Evolutionary conservation across 2,888 invertebrate species (phyloP), one percentile per base, ranked within the genome.

Genomic region (Teleiodes luculella): DNA sequence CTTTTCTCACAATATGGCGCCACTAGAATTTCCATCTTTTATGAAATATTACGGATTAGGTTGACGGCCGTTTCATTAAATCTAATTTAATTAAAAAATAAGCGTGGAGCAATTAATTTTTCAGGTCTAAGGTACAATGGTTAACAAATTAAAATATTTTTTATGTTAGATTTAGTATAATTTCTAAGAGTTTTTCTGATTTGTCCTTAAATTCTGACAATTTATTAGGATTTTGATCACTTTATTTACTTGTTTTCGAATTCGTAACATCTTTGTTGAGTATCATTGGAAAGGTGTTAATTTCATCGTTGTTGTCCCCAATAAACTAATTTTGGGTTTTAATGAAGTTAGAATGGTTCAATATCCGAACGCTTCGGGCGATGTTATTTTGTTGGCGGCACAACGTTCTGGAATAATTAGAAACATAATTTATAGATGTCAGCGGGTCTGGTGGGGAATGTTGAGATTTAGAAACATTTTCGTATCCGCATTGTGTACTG

Each of bases 1-100:
- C 81, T 78, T 83, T 83, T 81, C 79, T 78, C 77, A 78, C 87
- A 88, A 86, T 87, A 87, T 84, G 87, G 85, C 78, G 86, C 86
- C 81, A 78, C 82, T 83, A 83, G 78, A 78, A 85, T 86, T 83
- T 86, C 80, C 86, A 86, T 87, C 81, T 86, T 85, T 87, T 80
- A 79, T 85, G 76, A 87, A 87, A 86, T 83, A 84, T 86, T 83
- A 78, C 78, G 75, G 86, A 86, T 84, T 81, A 83, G 70, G 74
- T 68, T 72, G 72, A 68, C 76, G 76, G 76, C 73, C 75, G 77
- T 82, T 83, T 78, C 78, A 75, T 78, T 73, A 81, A 80, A 85
- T 83, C 77, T 80, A 81, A 85, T 83, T 84, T 87, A 86, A 86
- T 86, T 83, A 85, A 86, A 84, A 83, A 84, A 82, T 85, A 86